These are phyloP conservation scores for Mugil cephalus DNA, from an alignment of 2,113 vertebrate species.

Conservation along the genomic window DNA sequence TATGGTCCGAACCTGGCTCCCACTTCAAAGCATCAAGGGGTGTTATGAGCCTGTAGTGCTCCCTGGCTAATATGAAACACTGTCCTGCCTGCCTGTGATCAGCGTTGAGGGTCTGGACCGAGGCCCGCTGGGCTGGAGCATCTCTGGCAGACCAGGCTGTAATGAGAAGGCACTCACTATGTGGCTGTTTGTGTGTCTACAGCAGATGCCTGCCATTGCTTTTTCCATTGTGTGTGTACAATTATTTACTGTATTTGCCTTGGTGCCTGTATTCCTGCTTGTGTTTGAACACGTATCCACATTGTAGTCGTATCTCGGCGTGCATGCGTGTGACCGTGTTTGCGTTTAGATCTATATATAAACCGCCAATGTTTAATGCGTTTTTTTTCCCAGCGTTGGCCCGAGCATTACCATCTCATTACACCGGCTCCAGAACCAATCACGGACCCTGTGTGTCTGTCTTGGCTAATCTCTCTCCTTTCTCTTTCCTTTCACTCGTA, in stretches of 20 bases:
- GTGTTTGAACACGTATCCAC: constrained; percentile 37
- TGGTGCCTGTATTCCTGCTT: constrained; percentile 24
- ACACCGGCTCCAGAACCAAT: constrained; percentile 76
- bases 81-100: constrained; percentile 77
- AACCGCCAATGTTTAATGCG: constrained; percentile 72
- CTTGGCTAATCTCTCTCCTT: constrained; percentile 76
- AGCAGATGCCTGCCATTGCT: constrained; percentile 43
- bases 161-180: constrained; percentile 67
- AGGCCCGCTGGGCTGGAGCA: constrained; percentile 66
- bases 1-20: constrained; percentile 67
- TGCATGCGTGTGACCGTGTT: constrained; percentile 49
- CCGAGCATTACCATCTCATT: constrained; percentile 78
- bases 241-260: constrained; percentile 43
- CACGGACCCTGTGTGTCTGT: constrained; percentile 71
- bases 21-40: constrained; percentile 73
- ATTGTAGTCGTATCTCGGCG: constrained; percentile 34
- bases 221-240: constrained; percentile 21
- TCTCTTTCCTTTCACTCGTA: constrained; percentile 70
- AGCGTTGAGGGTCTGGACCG: constrained; percentile 74
- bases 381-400: constrained; percentile 63
- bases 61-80: constrained; percentile 80
- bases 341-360: constrained; percentile 77
- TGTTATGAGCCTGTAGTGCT: constrained; percentile 72
- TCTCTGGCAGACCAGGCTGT: constrained; percentile 67
- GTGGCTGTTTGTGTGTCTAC: constrained; percentile 22